Base-by-base conservation (phyloP, 2,797 vertebrate genomes). In the Gambusia yucatana region DNA sequence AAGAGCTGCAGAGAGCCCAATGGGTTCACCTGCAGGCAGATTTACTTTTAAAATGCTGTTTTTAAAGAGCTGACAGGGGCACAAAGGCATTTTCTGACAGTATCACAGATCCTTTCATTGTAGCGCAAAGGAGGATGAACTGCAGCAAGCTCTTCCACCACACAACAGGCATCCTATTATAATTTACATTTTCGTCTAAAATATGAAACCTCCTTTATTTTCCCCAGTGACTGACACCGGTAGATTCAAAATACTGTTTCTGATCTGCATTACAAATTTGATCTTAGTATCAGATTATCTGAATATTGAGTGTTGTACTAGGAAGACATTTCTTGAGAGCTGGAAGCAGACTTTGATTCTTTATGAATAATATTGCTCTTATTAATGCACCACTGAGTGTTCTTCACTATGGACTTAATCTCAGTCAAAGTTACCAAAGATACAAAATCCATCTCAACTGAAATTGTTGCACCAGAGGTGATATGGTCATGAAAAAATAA, bases 51-150 rank as follows among this genome's bases (percentile, higher is more conserved):
- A 48, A 67, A 25, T 63, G 44, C 20, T 30, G 28, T n/a, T 22
- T 65, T 48, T 65, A 25, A 8, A 48, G 59, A n/a, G 74, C 44
- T 75, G 57, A 75, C 57, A 46, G 41, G 3, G 33, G 22, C 30
- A 39, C 16, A 14, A 47, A 50, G 46, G 36, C 75, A 48, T 74
- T 74, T 43, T 59, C 73, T 75, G 52, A 74, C 16, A 10, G 52
- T n/a, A 5, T 74, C 72, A 41, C 50, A 41, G 57, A 76, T 76
- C 47, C 63, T 77, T 46, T 28, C 57, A 43, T 46, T 41, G 30
- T 50, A 41, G 59, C 36, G 59, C 74, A 48, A 50, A 67, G 17
- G 17, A 76, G 75, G 73, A 44, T 44, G 57, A 75, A 75, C 36
- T 11, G 20, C 39, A 75, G 25, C 17, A 9, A 16, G 44, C 33